Evolutionary conservation across 2,113 vertebrate species (phyloP), one percentile per base, ranked within the genome.

Genomic region (Calyptomena viridis): DNA sequence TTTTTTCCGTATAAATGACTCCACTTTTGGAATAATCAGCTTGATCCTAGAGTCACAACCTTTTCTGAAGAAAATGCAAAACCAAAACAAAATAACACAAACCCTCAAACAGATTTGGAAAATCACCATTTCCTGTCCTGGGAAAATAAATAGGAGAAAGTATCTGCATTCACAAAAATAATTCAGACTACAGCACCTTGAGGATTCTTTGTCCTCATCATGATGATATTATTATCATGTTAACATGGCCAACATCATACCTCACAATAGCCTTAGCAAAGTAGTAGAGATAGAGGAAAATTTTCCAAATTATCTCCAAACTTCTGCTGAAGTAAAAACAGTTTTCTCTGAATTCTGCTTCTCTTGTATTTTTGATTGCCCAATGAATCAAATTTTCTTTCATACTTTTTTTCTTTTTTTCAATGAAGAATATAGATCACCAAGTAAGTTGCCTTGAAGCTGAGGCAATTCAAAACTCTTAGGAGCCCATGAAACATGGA

Each of bases 391-490:
- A 82, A 63, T 76, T 74, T 85, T 24, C 53, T 94, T 88, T 59
- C 18, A 23, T n/a, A 17, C 2, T 3, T 76, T 25, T 62, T 14
- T 42, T 14, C 40, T 14, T 17, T 30, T 95, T 87, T 69, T 75
- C 62, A 93, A 58, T 76, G 56, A 37, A 82, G 21, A 63, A 12
- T 58, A 39, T 39, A 71, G 31, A 33, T 93, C 44, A 83, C 14
- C 73, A 72, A 56, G 16, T 39, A 62, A 78, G 27, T n/a, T 58
- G 18, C 8, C 58, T 68, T 69, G 53, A 89, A 62, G 37, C 30
- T 92, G 59, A 92, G 50, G 25, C 31, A 55, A 58, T 77, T 96
- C 64, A 87, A 66, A 84, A 92, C 63, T 86, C 44, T 95, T 58
- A n/a, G 58, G 39, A 83, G 79, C 33, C 79, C 78, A 47, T 74